A percentile compares a stretch with the other conserved stretches of the same genome.
phyloP scores from a whole-genome alignment of 2,888 invertebrate species.

The Tanytarsus gracilentus region DNA sequence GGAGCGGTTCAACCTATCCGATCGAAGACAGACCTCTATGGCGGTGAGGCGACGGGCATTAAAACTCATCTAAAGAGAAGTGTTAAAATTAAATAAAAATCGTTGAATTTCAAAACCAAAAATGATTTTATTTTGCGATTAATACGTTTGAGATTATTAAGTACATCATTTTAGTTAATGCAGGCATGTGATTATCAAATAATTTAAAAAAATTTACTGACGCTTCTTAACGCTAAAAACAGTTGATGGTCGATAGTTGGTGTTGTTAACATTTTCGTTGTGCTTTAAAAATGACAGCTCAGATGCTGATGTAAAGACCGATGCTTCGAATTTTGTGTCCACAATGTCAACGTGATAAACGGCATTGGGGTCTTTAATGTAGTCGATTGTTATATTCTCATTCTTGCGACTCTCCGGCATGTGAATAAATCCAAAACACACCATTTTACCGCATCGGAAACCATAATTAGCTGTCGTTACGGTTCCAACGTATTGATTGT shows the following conservation, averaged over 20 bases:
- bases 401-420: slow-evolving; percentile 39
- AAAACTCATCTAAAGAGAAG: slow-evolving; percentile 82
- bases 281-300: neutral
- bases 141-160: neutral
- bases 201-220: neutral
- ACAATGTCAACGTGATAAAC: slow-evolving; percentile 62
- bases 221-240: slow-evolving; percentile 1
- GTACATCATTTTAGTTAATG: too few relatives aligned
- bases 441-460: slow-evolving; percentile 52
- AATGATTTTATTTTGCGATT: neutral
- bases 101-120: neutral
- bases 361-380: slow-evolving; percentile 50
- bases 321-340: slow-evolving; percentile 50
- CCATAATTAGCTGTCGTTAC: slow-evolving; percentile 60
- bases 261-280: slow-evolving; percentile 2
- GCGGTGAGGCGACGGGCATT: slow-evolving; percentile 90
- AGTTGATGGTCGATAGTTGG: neutral
- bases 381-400: slow-evolving; percentile 51
- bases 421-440: slow-evolving; percentile 56
- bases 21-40: slow-evolving; percentile 72
- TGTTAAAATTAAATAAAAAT: slow-evolving; percentile 66
- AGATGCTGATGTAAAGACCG: too few relatives aligned
- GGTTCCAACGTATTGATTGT: slow-evolving; percentile 55
- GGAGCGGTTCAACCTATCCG: slow-evolving; percentile 83
- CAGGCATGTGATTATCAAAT: neutral